Base-by-base conservation (phyloP, 2,113 vertebrate genomes). In the Orcinus orca region DNA sequence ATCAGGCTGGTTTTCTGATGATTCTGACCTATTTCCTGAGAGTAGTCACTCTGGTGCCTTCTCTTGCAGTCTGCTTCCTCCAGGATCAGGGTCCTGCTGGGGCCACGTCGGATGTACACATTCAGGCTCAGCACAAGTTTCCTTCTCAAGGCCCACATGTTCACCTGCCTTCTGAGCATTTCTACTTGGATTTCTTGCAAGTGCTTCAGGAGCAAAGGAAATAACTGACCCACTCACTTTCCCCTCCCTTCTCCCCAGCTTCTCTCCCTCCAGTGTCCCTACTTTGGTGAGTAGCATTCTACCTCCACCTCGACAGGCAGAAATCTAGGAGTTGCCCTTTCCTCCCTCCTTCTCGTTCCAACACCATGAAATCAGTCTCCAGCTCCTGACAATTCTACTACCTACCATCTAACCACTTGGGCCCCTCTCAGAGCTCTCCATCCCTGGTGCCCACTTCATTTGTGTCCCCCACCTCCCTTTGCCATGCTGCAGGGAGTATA, bases 391-490 rank as follows among this genome's bases (percentile, higher is more conserved):
- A 58, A 1, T 53, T 29, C n/a, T 4, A 26, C 20, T 1, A 8
- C 14, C 8, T 38, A 2, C 23, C 0, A 15, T 50, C 21, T 14
- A 60, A 53, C n/a, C 58, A 2, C 33, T 25, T 9, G 31, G 47
- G 23, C 25, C 14, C n/a, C 8, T 44, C 31, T 44, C 0, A 0
- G 9, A 80, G 33, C 17, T 3, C 21, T n/a, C 29, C 14, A 2
- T 70, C 21, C n/a, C 71, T 11, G 74, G 5, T 2, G 5, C 0
- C 36, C 10, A 36, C 36, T 58, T 23, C 3, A 13, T 41, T 25
- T 25, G 15, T 8, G 17, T 68, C 18, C 8, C 15, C 36, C 23
- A 23, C 53, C 2, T 92, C 58, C 71, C 5, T 92, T 71, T n/a
- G 10, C 88, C 58, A 12, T 14, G 63, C 44, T 73, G 26, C 53